Evolutionary conservation across 2,797 vertebrate genomes (phyloP).

Genomic region (Zalophus californianus): DNA sequence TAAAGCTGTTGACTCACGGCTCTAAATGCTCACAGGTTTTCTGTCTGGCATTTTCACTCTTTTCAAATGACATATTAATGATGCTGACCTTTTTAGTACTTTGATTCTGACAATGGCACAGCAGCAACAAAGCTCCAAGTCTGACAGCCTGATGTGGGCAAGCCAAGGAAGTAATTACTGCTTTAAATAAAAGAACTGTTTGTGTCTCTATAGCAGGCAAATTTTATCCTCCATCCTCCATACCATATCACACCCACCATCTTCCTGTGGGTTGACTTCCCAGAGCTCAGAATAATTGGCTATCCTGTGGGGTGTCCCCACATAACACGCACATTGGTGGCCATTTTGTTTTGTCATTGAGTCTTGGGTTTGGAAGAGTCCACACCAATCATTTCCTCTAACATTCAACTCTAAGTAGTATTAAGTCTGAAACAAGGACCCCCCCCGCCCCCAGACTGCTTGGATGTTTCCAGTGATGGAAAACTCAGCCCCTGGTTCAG

Average conservation of each 20-base stretch:
- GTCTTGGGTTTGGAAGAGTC: neutral
- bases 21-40: neutral
- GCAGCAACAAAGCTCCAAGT: conserved; percentile 68
- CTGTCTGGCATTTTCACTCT: conserved; percentile 44
- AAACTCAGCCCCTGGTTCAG: neutral
- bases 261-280: neutral
- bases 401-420: neutral
- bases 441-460: neutral
- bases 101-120: conserved; percentile 79
- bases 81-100: conserved; percentile 80
- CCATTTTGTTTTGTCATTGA: neutral
- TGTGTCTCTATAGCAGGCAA: conserved; percentile 31
- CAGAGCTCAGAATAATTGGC: neutral
- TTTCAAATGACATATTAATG: neutral
- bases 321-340: neutral
- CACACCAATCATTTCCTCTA: neutral
- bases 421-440: neutral
- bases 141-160: conserved; percentile 68
- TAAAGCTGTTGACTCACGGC: neutral
- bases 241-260: neutral
- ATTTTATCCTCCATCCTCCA: conserved; percentile 13
- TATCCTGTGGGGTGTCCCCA: neutral
- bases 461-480: neutral
- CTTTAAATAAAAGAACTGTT: conserved; percentile 61
- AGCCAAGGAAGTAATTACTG: conserved; percentile 59